Percentiles rank a stretch among this genome's conserved stretches.
Evolutionary conservation across 1,140 invertebrate genomes (phyloP).

Genomic region (Tetranychus urticae): DNA sequence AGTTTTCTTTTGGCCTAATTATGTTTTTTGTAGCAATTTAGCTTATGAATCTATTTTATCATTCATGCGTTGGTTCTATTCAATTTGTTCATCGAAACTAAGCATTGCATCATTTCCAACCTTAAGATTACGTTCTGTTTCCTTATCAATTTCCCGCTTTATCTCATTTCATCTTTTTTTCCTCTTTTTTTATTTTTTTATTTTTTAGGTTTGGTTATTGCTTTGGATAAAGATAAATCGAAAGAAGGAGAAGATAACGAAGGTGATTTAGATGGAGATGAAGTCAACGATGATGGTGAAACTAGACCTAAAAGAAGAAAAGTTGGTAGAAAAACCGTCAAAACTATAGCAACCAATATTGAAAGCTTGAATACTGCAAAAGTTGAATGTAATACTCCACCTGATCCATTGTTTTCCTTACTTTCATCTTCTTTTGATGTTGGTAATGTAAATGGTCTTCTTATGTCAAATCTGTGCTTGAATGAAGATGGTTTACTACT

Average conservation of each 20-base stretch:
- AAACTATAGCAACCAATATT: slow-evolving; percentile 2
- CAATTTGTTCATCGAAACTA: too few species aligned
- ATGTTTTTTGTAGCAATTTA: slow-evolving; percentile 6
- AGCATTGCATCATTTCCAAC: too few species aligned
- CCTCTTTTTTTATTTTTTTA: not conserved
- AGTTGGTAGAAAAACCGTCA: not conserved
- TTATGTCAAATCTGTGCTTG: slow-evolving; percentile 2
- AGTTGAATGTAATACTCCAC: slow-evolving; percentile 2
- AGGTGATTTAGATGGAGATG: slow-evolving; percentile 1
- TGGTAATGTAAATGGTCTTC: slow-evolving; percentile 5
- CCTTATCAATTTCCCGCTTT: too few species aligned
- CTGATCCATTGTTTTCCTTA: slow-evolving; percentile 6
- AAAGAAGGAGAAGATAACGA: not conserved
- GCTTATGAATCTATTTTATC: not conserved
- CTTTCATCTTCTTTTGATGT: slow-evolving; percentile 6
- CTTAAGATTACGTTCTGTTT: too few species aligned
- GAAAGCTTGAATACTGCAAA: slow-evolving; percentile 1
- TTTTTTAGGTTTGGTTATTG: not conserved
- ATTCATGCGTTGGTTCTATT: not conserved
- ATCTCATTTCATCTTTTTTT: not conserved
- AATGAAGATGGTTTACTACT: slow-evolving; percentile 1
- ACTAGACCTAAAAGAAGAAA: not conserved
- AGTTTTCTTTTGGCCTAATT: slow-evolving; percentile 17
- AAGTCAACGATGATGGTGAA: not conserved
- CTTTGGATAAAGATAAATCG: not conserved